Evolutionary conservation across 2,797 vertebrate genomes (phyloP), one percentile per base, ranked within the genome.

Genomic region (Philypnodon macrostomus): DNA sequence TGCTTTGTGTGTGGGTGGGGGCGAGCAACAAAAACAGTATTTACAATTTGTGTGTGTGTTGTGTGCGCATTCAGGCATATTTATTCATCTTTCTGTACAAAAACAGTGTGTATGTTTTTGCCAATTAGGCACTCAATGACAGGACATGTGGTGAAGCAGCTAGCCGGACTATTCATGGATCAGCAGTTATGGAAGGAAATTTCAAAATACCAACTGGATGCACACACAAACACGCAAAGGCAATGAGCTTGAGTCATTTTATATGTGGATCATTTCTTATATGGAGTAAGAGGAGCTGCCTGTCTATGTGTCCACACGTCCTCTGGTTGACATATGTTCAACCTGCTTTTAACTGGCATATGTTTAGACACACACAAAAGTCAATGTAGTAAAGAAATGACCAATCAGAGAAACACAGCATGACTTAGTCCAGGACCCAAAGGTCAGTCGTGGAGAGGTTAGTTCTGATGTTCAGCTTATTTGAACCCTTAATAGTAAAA

Each of bases 101-200:
- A 68, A 76, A 57, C 63, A 63, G 50, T 58, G 72, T 78, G 18
- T 24, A 14, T 34, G 76, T 76, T 80, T 79, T 80, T 81, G 79
- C 84, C 85, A 87, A 87, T 87, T 87, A 87, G 82, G 82, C 78
- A 69, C 70, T 84, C 85, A 75, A 78, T 87, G 85, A 86, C 85
- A 86, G 85, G 80, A 83, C 84, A 76, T 86, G 84, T 83, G 84
- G 84, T 35, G 85, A 83, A 72, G 78, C 78, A 74, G 79, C 85
- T 64, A 64, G 65, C 67, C 46, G 64, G 74, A 62, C 82, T 84
- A 84, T 86, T 85, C 80, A 79, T 80, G 82, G 85, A 85, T 86
- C 84, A 84, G 84, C 84, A 86, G 78, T 86, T 85, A 78, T 81
- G 62, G 75, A 63, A 75, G 60, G 26, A 73, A 66, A 81, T 67